phyloP scores from a whole-genome alignment of 2,113 vertebrate genomes.

The Spizaetus ornatus region DNA sequence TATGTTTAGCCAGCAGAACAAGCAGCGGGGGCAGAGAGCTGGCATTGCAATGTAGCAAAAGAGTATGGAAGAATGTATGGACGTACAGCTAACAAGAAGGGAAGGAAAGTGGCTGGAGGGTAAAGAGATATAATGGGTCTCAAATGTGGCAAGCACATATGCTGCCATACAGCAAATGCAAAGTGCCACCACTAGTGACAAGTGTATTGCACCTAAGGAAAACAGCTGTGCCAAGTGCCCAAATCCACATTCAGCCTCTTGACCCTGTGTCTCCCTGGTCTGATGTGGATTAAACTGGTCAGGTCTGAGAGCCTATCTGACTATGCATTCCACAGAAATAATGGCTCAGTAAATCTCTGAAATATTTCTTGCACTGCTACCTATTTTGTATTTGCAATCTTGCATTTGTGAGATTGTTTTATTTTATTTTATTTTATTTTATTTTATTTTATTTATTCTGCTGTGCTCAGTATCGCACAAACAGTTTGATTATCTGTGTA shows the following conservation, averaged over 20 bases:
- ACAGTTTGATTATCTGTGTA: neutral
- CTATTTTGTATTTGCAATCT: neutral
- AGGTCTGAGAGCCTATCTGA: neutral
- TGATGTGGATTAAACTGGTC: slow-evolving; percentile 45
- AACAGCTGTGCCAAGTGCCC: slow-evolving; percentile 55
- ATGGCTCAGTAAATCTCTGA: neutral
- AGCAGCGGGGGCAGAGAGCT: neutral
- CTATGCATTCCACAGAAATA: fast-evolving
- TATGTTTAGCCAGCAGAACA: neutral
- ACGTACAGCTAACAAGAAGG: neutral
- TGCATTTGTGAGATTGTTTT: slow-evolving; percentile 3
- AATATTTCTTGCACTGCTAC: neutral
- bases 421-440: neutral
- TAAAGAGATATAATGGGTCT: slow-evolving; percentile 6
- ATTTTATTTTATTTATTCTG: neutral
- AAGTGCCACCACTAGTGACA: slow-evolving; percentile 50
- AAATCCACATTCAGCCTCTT: neutral
- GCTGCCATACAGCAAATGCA: slow-evolving; percentile 26
- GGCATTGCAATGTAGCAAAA: neutral
- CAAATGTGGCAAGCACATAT: slow-evolving; percentile 39
- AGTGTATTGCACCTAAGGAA: slow-evolving; percentile 51
- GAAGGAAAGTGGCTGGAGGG: slow-evolving; percentile 46
- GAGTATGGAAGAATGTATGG: neutral
- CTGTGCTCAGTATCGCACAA: neutral
- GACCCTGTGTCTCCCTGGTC: neutral